Percentiles rank a stretch among this genome's conserved stretches.
phyloP scores from a whole-genome alignment of 2,113 vertebrate species.

The Fulmarus glacialis region DNA sequence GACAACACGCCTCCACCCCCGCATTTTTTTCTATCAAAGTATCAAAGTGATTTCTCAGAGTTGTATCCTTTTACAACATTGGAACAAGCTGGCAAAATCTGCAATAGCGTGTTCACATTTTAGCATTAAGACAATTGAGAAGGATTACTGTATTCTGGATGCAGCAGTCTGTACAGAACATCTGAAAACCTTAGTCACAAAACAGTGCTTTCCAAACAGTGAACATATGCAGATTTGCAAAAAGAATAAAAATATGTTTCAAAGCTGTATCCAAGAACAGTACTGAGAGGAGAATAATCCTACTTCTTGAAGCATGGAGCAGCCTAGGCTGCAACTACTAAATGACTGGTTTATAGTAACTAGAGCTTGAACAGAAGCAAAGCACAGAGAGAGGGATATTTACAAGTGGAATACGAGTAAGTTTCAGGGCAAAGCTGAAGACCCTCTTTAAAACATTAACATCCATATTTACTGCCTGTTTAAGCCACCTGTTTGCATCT shows the following conservation, averaged over 20 bases:
- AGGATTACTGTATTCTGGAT: background rate
- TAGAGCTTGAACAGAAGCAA: background rate
- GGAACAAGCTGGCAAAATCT: background rate
- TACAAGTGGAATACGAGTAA: background rate
- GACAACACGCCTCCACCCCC: background rate
- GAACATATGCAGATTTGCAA: background rate
- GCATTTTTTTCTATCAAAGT: background rate
- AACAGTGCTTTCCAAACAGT: background rate
- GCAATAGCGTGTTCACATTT: background rate
- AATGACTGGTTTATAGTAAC: background rate
- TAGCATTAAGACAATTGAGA: background rate
- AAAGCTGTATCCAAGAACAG: background rate
- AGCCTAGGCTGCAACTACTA: background rate
- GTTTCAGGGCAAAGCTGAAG: background rate
- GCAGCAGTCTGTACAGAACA: background rate
- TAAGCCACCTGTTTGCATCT: background rate
- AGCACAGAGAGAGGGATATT: background rate
- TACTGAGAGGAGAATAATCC: background rate
- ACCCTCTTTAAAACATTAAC: background rate
- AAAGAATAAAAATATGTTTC: background rate
- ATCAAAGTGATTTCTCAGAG: background rate
- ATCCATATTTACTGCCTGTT: background rate
- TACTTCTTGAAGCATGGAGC: background rate
- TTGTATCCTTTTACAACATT: background rate
- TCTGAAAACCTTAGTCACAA: background rate